A percentile compares a stretch with the other conserved stretches of the same genome.
Conservation (phyloP, 2,797 vertebrate species). For the Loriculus beryllinus region DNA sequence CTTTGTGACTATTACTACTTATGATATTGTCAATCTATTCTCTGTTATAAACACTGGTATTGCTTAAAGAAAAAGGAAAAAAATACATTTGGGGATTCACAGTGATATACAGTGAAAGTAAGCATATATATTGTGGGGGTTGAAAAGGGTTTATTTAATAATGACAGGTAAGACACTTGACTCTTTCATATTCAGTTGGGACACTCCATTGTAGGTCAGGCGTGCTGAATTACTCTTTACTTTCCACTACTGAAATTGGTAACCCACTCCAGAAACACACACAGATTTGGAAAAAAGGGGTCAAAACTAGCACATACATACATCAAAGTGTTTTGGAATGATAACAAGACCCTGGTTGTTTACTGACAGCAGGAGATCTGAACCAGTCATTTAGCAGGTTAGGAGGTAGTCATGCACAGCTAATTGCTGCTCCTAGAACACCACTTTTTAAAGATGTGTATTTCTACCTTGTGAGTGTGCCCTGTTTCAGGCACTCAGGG, state of each 20-base stretch:
- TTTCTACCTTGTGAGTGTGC: neutral
- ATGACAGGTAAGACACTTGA: neutral
- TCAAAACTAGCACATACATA: conserved; percentile 6
- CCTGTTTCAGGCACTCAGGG: neutral
- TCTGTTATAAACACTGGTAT: neutral
- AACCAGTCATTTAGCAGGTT: conserved; percentile 60
- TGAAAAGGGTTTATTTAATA: neutral
- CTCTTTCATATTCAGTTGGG: neutral
- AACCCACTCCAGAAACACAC: conserved; percentile 21
- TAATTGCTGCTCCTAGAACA: conserved; percentile 48
- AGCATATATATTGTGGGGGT: neutral
- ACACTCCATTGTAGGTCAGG: neutral
- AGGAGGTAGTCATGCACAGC: conserved; percentile 49
- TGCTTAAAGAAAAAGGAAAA: neutral
- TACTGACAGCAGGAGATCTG: conserved; percentile 56
- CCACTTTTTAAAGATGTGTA: neutral
- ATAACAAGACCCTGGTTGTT: conserved; percentile 53
- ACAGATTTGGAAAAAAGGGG: conserved; percentile 2
- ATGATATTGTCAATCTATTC: neutral
- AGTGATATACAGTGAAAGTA: neutral
- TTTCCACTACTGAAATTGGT: neutral
- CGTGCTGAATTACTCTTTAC: neutral
- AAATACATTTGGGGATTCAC: neutral
- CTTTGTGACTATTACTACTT: neutral
- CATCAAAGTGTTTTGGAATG: conserved; percentile 30